Evolutionary conservation across 2,888 invertebrate species (phyloP).

Genomic region (Apomyelois bistriatella): DNA sequence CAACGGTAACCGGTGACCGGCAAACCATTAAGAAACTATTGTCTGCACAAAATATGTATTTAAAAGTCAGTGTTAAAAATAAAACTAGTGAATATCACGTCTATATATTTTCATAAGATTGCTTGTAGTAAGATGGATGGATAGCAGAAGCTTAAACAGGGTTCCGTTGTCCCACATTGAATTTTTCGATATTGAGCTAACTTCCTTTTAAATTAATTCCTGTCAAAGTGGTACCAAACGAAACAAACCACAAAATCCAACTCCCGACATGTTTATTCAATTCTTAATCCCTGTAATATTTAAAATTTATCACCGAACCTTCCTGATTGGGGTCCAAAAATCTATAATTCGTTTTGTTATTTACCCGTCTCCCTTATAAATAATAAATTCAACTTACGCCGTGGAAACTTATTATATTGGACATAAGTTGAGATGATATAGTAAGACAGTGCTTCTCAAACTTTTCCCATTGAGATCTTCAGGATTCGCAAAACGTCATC

Average conservation of each 20-base stretch:
- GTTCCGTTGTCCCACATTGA: too few relatives aligned
- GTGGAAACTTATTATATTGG: slow-evolving; percentile 52
- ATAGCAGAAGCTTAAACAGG: too few relatives aligned
- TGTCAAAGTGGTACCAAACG: background rate
- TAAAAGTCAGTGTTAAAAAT: too few relatives aligned
- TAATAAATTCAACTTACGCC: slow-evolving; percentile 57
- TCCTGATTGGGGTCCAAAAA: slow-evolving; percentile 35
- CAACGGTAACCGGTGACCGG: too few relatives aligned
- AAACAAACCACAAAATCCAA: background rate
- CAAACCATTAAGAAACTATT: too few relatives aligned
- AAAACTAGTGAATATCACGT: too few relatives aligned
- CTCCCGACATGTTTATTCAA: slow-evolving; percentile 68
- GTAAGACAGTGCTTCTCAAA: slow-evolving; percentile 22
- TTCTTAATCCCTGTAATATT: slow-evolving; percentile 65
- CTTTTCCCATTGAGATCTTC: background rate
- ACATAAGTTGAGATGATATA: slow-evolving; percentile 61
- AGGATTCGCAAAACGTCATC: background rate
- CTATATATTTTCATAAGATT: too few relatives aligned
- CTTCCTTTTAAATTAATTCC: background rate
- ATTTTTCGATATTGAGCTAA: too few relatives aligned
- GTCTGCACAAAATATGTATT: too few relatives aligned
- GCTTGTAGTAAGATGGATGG: too few relatives aligned
- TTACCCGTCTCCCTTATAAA: slow-evolving; percentile 35
- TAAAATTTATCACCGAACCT: slow-evolving; percentile 54
- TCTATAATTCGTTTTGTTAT: slow-evolving; percentile 28